Evolutionary conservation across 1,140 invertebrate species (phyloP).

Genomic region (Trachymyrmex cornetzi): DNA sequence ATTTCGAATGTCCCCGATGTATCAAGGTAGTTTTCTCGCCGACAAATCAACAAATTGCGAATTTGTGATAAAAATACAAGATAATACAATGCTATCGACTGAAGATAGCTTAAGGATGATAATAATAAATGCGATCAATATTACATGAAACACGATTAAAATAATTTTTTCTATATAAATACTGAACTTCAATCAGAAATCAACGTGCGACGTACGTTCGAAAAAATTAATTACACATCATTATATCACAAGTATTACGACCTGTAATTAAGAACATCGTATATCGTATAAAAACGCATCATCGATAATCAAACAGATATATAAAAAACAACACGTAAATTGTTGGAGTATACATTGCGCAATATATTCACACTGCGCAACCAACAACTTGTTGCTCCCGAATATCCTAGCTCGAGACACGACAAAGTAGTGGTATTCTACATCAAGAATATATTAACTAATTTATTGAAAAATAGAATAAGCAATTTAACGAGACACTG

Average conservation of each 20-base stretch:
- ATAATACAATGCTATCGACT: neutral
- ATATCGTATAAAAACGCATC: neutral
- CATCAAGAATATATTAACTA: neutral
- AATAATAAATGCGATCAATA: neutral
- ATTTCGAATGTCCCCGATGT: neutral
- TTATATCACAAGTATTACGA: neutral
- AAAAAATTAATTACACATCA: neutral
- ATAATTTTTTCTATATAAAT: neutral
- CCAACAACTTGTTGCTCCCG: conserved; percentile 31
- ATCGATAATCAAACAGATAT: neutral
- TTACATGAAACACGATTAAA: neutral
- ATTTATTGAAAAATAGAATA: conserved; percentile 14
- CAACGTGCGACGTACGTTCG: neutral
- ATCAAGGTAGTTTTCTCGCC: neutral
- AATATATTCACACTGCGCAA: conserved; percentile 13
- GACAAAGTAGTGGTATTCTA: neutral
- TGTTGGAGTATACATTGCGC: neutral
- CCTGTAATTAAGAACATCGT: neutral
- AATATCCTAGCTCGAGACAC: neutral
- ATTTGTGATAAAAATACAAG: neutral
- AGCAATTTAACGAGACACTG: neutral
- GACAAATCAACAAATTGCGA: neutral
- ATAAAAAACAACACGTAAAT: neutral
- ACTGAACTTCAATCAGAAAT: neutral
- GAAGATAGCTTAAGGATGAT: neutral